A percentile compares a stretch with the other conserved stretches of the same genome.
phyloP scores from a whole-genome alignment of 1,140 invertebrate genomes.

The Eurosta solidaginis region DNA sequence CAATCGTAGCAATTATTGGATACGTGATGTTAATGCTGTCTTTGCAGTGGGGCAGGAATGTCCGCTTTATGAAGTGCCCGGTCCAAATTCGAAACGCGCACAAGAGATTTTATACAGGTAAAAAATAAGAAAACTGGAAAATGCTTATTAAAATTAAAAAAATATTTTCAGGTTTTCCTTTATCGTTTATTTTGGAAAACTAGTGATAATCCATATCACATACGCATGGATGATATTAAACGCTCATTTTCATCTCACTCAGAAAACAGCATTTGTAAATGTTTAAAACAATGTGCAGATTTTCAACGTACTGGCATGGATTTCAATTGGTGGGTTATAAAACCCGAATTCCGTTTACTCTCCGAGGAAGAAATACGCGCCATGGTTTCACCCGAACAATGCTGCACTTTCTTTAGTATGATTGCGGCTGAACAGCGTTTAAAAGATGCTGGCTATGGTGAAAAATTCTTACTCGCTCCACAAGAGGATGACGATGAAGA shows the following conservation, averaged over 20 bases:
- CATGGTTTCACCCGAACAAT: conserved; percentile 98
- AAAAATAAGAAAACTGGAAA: conserved; percentile 36
- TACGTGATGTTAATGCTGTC: conserved; percentile 86
- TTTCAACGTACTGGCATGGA: conserved; percentile 92
- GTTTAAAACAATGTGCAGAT: no score
- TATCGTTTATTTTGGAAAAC: conserved; percentile 99
- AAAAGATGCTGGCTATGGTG: no score
- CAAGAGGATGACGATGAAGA: conserved; percentile 98
- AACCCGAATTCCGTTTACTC: no score
- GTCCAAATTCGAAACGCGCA: no score
- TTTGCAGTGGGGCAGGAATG: conserved; percentile 95
- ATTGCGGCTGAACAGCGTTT: no score
- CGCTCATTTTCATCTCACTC: conserved; percentile 95
- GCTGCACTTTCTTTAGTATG: conserved; percentile 98
- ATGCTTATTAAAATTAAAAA: conserved; percentile 32
- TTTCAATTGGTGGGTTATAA: conserved; percentile 76
- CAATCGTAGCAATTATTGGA: no score
- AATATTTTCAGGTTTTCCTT: conserved; percentile 65
- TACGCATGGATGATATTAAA: conserved; percentile 99
- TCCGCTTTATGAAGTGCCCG: conserved; percentile 98
- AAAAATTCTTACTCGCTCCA: conserved; percentile 94
- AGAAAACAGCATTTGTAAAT: conserved; percentile 95
- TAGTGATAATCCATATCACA: conserved; percentile 82
- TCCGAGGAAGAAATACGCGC: conserved; percentile 98
- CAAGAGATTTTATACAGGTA: conserved; percentile 95